Evolutionary conservation across 1,140 invertebrate genomes (phyloP), one percentile per base, ranked within the genome.

Genomic region (Calephelis virginiensis): DNA sequence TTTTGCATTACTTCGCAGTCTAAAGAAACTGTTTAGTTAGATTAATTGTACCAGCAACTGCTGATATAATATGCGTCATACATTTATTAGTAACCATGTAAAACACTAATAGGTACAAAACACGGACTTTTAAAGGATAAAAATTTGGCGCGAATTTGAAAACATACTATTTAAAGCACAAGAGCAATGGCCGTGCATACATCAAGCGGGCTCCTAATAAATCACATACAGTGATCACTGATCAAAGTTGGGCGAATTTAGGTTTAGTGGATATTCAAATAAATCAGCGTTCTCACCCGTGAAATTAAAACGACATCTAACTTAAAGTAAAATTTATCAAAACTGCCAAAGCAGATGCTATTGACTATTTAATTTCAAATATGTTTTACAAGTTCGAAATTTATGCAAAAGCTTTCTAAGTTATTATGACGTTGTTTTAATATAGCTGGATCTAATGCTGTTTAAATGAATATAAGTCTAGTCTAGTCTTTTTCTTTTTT

Each of bases 161-260:
- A 38, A 63, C n/a, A 66, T 61, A 63, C 59, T 66, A 66, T 56
- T 66, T 49, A 43, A 65, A 43, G 17, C 62, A 49, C 40, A 14
- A 38, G 8, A 45, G 60, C 66, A 61, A 45, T 37, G 49, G 49
- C 63, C 48, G 65, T 67, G 72, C 69, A 73, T 81, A 74, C 73
- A 78, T 73, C 70, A 74, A 63, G 67, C 46, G 61, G 46, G 63
- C 56, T 63, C 64, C 38, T 61, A 59, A 78, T 79, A 82, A 81
- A 81, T 81, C 80, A 80, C 70, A 75, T 56, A 72, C 68, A 67
- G 62, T 71, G 75, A 78, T 83, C 81, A 77, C 70, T 72, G 75
- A 77, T 78, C 76, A 70, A 73, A 81, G 70, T 77, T 80, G 61
- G 75, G 63, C 61, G 77, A 78, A 74, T 81, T 83, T 76, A 76